Base-by-base conservation (phyloP, 2,888 invertebrate species). In the Tetranychus truncatus region DNA sequence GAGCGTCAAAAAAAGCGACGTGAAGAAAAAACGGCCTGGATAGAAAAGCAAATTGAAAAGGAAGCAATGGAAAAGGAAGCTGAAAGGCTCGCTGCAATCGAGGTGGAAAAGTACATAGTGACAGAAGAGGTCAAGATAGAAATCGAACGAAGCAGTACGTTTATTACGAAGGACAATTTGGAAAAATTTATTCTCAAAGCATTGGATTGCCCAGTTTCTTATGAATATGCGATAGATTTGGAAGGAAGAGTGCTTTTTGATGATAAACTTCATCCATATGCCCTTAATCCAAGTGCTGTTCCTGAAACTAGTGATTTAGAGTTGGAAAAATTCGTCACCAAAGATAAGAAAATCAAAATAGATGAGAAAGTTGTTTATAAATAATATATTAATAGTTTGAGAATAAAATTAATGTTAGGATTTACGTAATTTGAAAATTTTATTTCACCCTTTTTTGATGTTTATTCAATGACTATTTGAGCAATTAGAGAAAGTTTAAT, bases 231-330 rank as follows among this genome's bases (percentile, higher is more conserved):
- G 0, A 69, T 77, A 45, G 77, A 77, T 66, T 24, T 44, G 18
- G 21, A 74, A 8, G 77, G 77, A 18, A 77, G 72, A 66, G 7
- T 76, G 9, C n/a, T 74, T 7, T 76, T 66, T 15, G 65, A 65
- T 18, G 74, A 71, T 45, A 45, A 74, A 11, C 45, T 76, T 71
- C 77, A 77, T 73, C 77, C 77, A 4, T 77, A 77, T 34, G 77
- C 77, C 45, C 45, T 77, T 8, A 72, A n/a, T 9, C 77, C 77
- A 21, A 73, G 18, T 15, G 72, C 66, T 45, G 69, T 76, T 20
- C 77, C 77, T 21, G 77, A 77, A 66, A 69, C 69, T 1, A 75
- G 75, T 71, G 73, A 72, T 11, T 69, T 69, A 69, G 73, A 72
- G 20, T 69, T 69, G 34, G 69, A 69, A 69, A 20, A 69, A 69